Evolutionary conservation across 35 echinoderm and acorn worm genomes (phyloP), one percentile per base, ranked within the genome.

Genomic region (Chiridota heheva): DNA sequence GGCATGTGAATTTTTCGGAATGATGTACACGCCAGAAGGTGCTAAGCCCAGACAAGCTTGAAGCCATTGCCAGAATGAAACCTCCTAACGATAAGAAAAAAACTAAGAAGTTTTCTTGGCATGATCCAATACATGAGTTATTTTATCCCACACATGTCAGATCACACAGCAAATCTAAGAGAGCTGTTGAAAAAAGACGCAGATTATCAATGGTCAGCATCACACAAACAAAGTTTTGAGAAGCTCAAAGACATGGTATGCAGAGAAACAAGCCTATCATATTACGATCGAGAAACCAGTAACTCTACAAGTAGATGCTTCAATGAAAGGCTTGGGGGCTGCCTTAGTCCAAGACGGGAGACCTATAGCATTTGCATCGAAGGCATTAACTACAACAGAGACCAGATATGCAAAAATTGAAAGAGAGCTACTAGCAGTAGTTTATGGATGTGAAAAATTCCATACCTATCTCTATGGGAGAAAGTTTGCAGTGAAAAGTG

Each of bases 401-500:
- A 47, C 58, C 36, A 15, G 86, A 24, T 63, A 45, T 73, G 73
- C 67, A 67, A 84, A 70, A 2, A 85, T 74, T 8, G 82, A 85
- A 35, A 12, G 67, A 60, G 66, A 85, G 36, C 29, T 73, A 16
- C 29, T 70, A 2, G 82, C 82, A 36, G 46, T 72, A 16, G 67
- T 85, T 17, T 85, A 41, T 44, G 82, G 39, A 0, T 85, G 82
- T 74, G 66, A 84, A 36, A 58, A 32, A 36, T 68, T 82, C 27
- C 79, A 80, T 43, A 51, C 12, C 3, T 84, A 71, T 51, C 22
- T 84, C 2, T 84, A 70, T 36, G 81, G 81, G 2, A 81, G 67
- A 39, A 17, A 22, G 36, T 87, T 93, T 24, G 37, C 20, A 7
- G 63, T 88, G 16, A 80, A 88, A 84, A 44, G 37, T 18, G 90